Conservation (phyloP, 2,113 vertebrate genomes). For the Halcyon senegalensis region DNA sequence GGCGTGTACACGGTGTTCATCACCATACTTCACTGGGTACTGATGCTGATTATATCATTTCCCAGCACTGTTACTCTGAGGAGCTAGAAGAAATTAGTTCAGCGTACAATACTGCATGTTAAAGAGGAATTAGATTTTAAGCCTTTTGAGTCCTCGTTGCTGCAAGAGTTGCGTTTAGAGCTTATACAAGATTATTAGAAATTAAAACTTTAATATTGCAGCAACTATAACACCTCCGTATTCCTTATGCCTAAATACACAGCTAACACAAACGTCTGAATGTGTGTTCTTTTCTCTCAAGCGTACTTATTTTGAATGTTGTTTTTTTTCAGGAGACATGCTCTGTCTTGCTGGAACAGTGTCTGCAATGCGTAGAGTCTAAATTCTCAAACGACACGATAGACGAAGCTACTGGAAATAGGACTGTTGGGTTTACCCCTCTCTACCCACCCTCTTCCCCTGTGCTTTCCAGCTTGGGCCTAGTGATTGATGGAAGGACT, state of each 20-base stretch:
- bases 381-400: slow-evolving; percentile 77
- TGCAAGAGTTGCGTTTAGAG: not conserved
- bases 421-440: slow-evolving; percentile 69
- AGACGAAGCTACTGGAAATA: slow-evolving; percentile 60
- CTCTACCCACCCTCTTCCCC: slow-evolving; percentile 63
- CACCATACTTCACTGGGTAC: slow-evolving; percentile 1
- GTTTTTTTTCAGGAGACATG: slow-evolving; percentile 87
- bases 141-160: not conserved
- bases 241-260: not conserved
- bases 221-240: not conserved
- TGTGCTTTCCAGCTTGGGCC: slow-evolving; percentile 80
- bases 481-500: slow-evolving; percentile 94
- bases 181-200: not conserved
- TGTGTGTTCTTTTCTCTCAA: slow-evolving; percentile 27
- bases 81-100: slow-evolving; percentile 18
- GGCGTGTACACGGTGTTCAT: not conserved
- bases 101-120: not conserved
- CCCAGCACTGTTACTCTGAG: not conserved
- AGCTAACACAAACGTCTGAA: not conserved
- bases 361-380: slow-evolving; percentile 85
- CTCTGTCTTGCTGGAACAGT: slow-evolving; percentile 88
- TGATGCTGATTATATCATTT: slow-evolving; percentile 29
- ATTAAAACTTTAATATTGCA: not conserved
- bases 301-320: not conserved
- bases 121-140: slow-evolving; percentile 18